A percentile compares a stretch with the other conserved stretches of the same genome.
phyloP scores from a whole-genome alignment of 2,797 vertebrate species.

The Oophaga sylvatica region DNA sequence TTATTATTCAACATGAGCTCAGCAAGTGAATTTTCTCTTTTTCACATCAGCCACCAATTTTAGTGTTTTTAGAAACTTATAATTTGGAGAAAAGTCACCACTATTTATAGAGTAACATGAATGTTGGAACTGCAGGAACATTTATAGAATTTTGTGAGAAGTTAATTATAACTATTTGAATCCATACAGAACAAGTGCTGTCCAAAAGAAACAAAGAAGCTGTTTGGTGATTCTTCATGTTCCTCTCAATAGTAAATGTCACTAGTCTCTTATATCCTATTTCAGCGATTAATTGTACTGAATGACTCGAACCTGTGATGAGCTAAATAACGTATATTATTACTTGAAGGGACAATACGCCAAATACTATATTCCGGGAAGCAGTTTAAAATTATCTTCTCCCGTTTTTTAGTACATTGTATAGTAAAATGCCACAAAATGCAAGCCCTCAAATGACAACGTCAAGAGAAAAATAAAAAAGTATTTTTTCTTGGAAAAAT shows the following conservation, averaged over 20 bases:
- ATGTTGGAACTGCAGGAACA: conserved; percentile 10
- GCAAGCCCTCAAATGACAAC: no score
- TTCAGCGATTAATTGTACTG: background rate
- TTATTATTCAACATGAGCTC: conserved; percentile 7
- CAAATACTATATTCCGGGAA: background rate
- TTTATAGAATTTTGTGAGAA: conserved; percentile 50
- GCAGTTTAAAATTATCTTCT: background rate
- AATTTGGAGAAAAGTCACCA: conserved; percentile 26
- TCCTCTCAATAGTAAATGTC: background rate
- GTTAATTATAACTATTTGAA: conserved; percentile 55
- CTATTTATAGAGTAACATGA: conserved; percentile 18
- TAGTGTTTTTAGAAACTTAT: conserved; percentile 27
- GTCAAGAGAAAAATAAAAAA: no score
- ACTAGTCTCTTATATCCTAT: conserved; percentile 9
- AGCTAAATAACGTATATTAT: background rate
- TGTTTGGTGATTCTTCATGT: conserved; percentile 2
- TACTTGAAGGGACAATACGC: background rate
- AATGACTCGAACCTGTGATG: background rate
- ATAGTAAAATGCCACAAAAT: no score
- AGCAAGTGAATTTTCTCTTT: background rate
- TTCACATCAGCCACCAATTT: conserved; percentile 21
- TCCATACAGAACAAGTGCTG: conserved; percentile 23
- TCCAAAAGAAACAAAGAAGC: conserved; percentile 41
- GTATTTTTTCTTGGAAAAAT: no score
- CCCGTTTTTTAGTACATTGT: no score